phyloP scores from a whole-genome alignment of 2,888 invertebrate genomes.

The Serrognathus titanus region DNA sequence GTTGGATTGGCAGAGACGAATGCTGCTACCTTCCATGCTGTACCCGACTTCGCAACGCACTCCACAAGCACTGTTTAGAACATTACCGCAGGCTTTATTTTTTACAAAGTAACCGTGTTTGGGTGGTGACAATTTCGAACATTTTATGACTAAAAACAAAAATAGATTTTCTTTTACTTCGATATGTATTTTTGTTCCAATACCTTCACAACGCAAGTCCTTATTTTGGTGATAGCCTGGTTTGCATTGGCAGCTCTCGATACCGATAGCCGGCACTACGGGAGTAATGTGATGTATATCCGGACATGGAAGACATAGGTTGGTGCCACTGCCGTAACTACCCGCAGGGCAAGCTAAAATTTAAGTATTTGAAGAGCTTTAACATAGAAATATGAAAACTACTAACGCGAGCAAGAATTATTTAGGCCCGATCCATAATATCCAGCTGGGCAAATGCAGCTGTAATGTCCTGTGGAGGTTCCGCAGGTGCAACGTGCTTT shows the following conservation, averaged over 20 bases:
- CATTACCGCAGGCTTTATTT: slow-evolving; percentile 57
- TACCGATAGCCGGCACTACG: slow-evolving; percentile 53
- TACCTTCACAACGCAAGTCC: slow-evolving; percentile 57
- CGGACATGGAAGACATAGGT: slow-evolving; percentile 55
- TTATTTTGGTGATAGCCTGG: slow-evolving; percentile 54
- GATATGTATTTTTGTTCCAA: not conserved
- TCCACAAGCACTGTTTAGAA: slow-evolving; percentile 68
- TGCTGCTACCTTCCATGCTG: slow-evolving; percentile 48
- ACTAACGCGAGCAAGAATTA: slow-evolving; percentile 59
- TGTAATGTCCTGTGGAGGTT: slow-evolving; percentile 64
- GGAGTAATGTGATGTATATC: slow-evolving; percentile 60
- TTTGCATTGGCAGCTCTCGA: slow-evolving; percentile 60
- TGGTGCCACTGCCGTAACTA: slow-evolving; percentile 60
- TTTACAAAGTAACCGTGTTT: slow-evolving; percentile 66
- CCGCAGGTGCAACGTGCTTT: slow-evolving; percentile 64
- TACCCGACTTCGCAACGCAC: slow-evolving; percentile 65
- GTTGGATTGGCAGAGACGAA: slow-evolving; percentile 61
- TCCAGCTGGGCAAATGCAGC: slow-evolving; percentile 64
- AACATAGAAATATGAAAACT: slow-evolving; percentile 1
- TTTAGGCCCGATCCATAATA: slow-evolving; percentile 62
- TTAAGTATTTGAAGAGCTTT: not conserved
- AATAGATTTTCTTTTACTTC: no score
- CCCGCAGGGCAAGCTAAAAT: slow-evolving; percentile 61
- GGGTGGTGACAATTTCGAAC: slow-evolving; percentile 58
- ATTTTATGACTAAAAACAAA: slow-evolving; percentile 52